Evolutionary conservation across 2,797 vertebrate genomes (phyloP).

Genomic region (Leuciscus waleckii): DNA sequence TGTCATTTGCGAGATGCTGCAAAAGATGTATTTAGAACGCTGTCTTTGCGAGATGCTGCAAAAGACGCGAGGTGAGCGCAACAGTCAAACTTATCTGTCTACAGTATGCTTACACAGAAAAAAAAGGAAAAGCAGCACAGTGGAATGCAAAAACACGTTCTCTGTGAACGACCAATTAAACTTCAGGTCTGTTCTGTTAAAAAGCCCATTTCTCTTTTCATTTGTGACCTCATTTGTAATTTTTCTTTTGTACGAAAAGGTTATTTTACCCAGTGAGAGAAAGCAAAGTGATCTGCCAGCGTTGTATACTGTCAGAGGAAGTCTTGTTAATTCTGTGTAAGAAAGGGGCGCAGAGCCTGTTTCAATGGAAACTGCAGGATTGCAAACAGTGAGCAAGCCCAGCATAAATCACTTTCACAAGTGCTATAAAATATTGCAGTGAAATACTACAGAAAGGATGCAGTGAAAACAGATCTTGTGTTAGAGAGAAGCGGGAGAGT

Average conservation of each 20-base stretch:
- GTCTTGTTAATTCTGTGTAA: slow-evolving; percentile 12
- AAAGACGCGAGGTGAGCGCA: not conserved
- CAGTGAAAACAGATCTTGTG: slow-evolving; percentile 54
- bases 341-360: not conserved
- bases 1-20: not conserved
- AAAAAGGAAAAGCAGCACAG: not conserved
- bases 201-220: not conserved
- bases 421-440: slow-evolving; percentile 63
- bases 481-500: slow-evolving; percentile 46
- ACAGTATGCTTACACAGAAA: not conserved
- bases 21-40: not conserved
- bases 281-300: slow-evolving; percentile 15
- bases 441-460: slow-evolving; percentile 64
- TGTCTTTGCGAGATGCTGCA: not conserved
- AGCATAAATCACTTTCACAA: slow-evolving; percentile 73
- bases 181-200: not conserved
- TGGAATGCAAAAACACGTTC: not conserved
- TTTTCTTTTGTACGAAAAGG: not conserved
- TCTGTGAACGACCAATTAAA: not conserved
- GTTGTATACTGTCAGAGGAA: slow-evolving; percentile 1
- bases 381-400: slow-evolving; percentile 35
- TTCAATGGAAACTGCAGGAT: slow-evolving; percentile 56
- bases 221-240: not conserved
- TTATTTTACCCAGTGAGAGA: slow-evolving; percentile 11
- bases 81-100: not conserved